Conservation (phyloP, 1,140 invertebrate species). For the Trachymyrmex septentrionalis region DNA sequence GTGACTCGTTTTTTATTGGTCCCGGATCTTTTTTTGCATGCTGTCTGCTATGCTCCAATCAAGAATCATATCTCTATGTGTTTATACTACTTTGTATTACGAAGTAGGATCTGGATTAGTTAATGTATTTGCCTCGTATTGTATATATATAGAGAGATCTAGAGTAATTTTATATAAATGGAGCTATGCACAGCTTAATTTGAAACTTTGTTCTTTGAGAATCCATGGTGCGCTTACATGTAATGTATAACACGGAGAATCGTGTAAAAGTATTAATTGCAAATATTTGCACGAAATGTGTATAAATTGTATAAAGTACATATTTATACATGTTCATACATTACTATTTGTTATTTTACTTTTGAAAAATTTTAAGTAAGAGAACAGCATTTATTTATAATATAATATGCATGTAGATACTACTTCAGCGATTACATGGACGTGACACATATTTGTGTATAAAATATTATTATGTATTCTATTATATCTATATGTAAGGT, state of each 20-base stretch:
- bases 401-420: constrained; percentile 72
- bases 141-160: constrained; percentile 63
- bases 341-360: background rate
- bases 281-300: background rate
- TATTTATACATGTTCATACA: background rate
- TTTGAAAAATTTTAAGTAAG: background rate
- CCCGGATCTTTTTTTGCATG: constrained; percentile 83
- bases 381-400: constrained; percentile 60
- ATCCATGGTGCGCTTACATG: constrained; percentile 74
- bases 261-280: constrained; percentile 30
- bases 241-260: background rate
- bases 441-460: background rate
- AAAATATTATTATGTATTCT: background rate
- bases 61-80: constrained; percentile 69
- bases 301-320: constrained; percentile 14
- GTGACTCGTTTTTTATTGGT: constrained; percentile 81
- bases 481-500: background rate
- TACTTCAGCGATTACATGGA: constrained; percentile 48
- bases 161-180: constrained; percentile 66
- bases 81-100: constrained; percentile 76
- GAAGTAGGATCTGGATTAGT: constrained; percentile 78
- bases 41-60: constrained; percentile 82
- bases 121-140: constrained; percentile 68
- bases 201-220: constrained; percentile 78
- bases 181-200: constrained; percentile 75